Base-by-base conservation (phyloP, 2,888 invertebrate species). In the Heliconius cydno region DNA sequence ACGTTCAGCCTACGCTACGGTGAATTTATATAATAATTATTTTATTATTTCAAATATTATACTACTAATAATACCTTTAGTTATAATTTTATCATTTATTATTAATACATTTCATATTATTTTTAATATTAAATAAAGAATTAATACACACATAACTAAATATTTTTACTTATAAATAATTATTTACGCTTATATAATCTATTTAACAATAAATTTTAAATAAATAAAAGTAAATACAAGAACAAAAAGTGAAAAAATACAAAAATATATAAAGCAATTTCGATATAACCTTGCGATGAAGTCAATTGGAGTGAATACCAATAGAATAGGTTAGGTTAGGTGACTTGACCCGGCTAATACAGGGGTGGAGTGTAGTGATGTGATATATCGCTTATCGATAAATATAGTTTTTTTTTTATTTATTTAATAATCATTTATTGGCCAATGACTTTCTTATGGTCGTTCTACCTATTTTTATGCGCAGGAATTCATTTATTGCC, bases 321-420 rank as follows among this genome's bases (percentile, higher is more conserved):
- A 89, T 88, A 89, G 88, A 87, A 86, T 88, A 88, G 86, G 88
- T 87, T 87, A 88, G 88, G 87, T 86, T 87, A 86, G 85, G 88
- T 87, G 90, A 86, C 89, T 90, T 89, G 92, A 93, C 93, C 94
- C 84, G 87, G 87, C 91, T 92, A 93, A 94, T 93, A 88, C 87
- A 85, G 85, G 87, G 88, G 88, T 86, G 87, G 87, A 85, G 79
- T 68, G 25, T 89, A 92, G 90, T 78, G 78, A n/a, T 74, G 78
- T 15, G 5, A 73, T 13, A 7, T 41, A 41, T 57, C 19, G 9
- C 1, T 67, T 57, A 68, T 74, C 73, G 74, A 78, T 60, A 68
- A 67, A 67, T 57, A 15, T 41, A 0, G 3, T 68, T 19, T 60
- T 15, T 34, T 41, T 77, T 19, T 19, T 19, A 15, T 52, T 60